Evolutionary conservation across 2,888 invertebrate genomes (phyloP).

Genomic region (Erpobdella octoculata): DNA sequence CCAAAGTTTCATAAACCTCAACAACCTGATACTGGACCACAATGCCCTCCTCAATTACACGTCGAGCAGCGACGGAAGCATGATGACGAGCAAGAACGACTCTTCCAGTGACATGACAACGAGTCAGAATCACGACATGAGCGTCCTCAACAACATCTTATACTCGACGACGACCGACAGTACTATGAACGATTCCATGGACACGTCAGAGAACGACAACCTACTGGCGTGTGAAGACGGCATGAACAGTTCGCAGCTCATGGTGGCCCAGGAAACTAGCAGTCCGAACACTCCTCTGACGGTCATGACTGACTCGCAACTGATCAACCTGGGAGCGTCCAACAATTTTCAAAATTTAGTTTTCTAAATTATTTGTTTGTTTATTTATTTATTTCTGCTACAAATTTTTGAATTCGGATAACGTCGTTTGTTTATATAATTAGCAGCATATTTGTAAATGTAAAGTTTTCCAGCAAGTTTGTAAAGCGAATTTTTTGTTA

Average conservation of each 20-base stretch:
- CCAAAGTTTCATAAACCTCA: not conserved
- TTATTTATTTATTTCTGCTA: not conserved
- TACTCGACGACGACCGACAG: not conserved
- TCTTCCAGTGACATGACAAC: not conserved
- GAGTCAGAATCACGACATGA: no score
- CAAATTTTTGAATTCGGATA: not conserved
- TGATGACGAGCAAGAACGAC: not conserved
- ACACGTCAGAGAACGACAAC: not conserved
- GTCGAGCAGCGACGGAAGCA: not conserved
- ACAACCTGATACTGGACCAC: not conserved
- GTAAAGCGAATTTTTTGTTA: no score
- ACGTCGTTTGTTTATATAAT: not conserved
- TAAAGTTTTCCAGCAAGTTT: not conserved
- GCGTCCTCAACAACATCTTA: not conserved
- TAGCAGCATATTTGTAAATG: not conserved
- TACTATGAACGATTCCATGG: not conserved
- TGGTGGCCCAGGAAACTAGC: not conserved
- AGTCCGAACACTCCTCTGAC: constrained; percentile 4
- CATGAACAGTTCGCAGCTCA: not conserved
- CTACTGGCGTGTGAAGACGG: not conserved
- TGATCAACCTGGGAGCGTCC: constrained; percentile 21
- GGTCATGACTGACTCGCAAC: constrained; percentile 26
- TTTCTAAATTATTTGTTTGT: not conserved
- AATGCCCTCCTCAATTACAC: constrained; percentile 1
- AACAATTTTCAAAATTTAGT: constrained; percentile 27